Evolutionary conservation across 2,797 vertebrate genomes (phyloP), one percentile per base, ranked within the genome.

Genomic region (Melanotaenia parkinsoni): DNA sequence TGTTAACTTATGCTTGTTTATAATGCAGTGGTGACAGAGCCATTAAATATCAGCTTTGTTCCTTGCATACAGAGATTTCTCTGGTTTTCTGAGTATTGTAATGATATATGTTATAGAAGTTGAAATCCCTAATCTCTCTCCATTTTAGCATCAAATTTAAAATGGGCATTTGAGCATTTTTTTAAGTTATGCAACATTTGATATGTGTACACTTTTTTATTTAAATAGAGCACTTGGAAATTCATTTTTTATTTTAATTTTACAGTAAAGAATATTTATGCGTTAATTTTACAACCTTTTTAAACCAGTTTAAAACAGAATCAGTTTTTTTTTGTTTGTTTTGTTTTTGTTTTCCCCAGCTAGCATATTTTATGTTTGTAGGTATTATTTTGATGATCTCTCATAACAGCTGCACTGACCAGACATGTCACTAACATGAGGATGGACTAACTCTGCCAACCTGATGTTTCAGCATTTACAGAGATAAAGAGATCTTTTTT

Each of bases 381-480:
- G 6, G 53, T 5, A 14, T 30, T 14, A 30, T 30, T 30, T 57
- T 30, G 6, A 57, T 56, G 2, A 50, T 3, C n/a, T 45, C 7
- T 22, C 9, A 9, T 50, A 50, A n/a, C 20, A 50, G 9, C 20
- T 50, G 47, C 47, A 50, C 47, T 50, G 47, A n/a, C 6, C n/a
- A 28, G 16, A 56, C 26, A 56, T 16, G 13, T 26, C 53, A 69
- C 14, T 18, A 18, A 72, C 22, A 1, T 12, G 32, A 5, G 6
- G 47, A 16, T 40, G 16, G 11, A 63, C 22, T 70, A 53, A 65
- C 13, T 24, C 54, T 53, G 22, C 28, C 43, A 35, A 22, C 35
- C 30, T 73, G 66, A 74, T 57, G 20, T 3, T 67, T 51, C 3
- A 58, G 43, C 14, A 58, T 62, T 43, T 68, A 20, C 35, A 32